A percentile compares a stretch with the other conserved stretches of the same genome.
These are phyloP conservation scores for Drosophila longiperda DNA, from an alignment of 2,888 invertebrate species.

Conservation along the genomic window DNA sequence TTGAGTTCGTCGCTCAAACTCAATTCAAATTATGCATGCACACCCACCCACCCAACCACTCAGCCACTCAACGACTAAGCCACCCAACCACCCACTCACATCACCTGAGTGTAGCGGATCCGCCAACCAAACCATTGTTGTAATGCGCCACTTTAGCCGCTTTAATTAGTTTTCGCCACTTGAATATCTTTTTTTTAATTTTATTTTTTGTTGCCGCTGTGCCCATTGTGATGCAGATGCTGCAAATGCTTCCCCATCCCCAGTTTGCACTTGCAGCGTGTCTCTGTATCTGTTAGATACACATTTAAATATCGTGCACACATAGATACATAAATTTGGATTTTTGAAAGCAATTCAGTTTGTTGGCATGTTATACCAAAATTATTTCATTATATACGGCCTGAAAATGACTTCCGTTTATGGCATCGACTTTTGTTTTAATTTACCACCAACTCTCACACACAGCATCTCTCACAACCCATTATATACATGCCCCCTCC, in stretches of 20 bases:
- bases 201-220: constrained; percentile 2
- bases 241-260: constrained; percentile 72
- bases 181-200: constrained; percentile 53
- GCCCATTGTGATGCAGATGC: constrained; percentile 77
- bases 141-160: constrained; percentile 80
- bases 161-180: constrained; percentile 81
- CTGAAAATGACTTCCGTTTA: constrained; percentile 76
- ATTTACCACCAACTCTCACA: constrained; percentile 56
- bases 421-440: constrained; percentile 75
- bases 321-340: constrained; percentile 16
- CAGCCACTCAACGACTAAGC: constrained; percentile 9
- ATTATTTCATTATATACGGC: constrained; percentile 76
- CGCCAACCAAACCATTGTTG: constrained; percentile 64
- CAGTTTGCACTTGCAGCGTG: constrained; percentile 29
- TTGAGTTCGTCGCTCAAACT: constrained; percentile 77
- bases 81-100: neutral
- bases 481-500: neutral
- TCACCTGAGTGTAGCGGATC: constrained; percentile 11
- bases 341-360: constrained; percentile 68
- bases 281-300: constrained; percentile 20
- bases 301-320: constrained; percentile 35
- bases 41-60: constrained; percentile 7
- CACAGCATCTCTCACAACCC: constrained; percentile 21
- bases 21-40: constrained; percentile 75
- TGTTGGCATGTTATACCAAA: constrained; percentile 48